Base-by-base conservation (phyloP, 2,888 invertebrate genomes). In the Drosophila suboccidentalis region DNA sequence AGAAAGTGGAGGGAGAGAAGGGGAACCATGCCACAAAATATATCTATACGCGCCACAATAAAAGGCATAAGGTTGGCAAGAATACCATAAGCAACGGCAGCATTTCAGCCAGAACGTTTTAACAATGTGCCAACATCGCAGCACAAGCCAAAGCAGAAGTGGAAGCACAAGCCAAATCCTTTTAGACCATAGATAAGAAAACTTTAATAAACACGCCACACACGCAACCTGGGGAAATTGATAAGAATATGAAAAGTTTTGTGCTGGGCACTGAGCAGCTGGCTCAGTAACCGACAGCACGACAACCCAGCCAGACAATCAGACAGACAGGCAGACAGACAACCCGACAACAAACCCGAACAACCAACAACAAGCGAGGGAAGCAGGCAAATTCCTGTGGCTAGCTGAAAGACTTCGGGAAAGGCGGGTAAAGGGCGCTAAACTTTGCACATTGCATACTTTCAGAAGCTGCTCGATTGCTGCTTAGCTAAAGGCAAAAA, bases 151-250 rank as follows among this genome's bases (percentile, higher is more conserved):
- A 85, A 82, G 41, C 51, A 0, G 1, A n/a, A 43, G 60, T 32
- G 5, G 3, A 67, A 60, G 67, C 67, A 62, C 43, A 64, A 71
- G 73, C 69, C 60, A 83, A 82, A 88, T 86, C 84, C 84, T 85
- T 88, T 88, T 72, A 86, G 81, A 83, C 77, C 87, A 69, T 75
- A 85, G 84, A 85, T 85, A 85, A 85, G 84, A 61, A 86, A 85
- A 85, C 88, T 85, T 85, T 85, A 88, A 85, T 85, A 85, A 85
- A 88, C 84, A 85, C 84, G 87, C 84, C 88, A 85, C 84, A 88
- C 84, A 85, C 84, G 84, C 87, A 85, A 88, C 84, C 88, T 62
- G 66, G 87, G 86, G 47, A 80, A 85, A 85, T 85, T 85, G 84
- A 85, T 85, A 85, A 85, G 84, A 85, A 85, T 85, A 85, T 88